A percentile compares a stretch with the other conserved stretches of the same genome.
Conservation (phyloP, 2,113 vertebrate genomes). For the Collichthys lucidus region DNA sequence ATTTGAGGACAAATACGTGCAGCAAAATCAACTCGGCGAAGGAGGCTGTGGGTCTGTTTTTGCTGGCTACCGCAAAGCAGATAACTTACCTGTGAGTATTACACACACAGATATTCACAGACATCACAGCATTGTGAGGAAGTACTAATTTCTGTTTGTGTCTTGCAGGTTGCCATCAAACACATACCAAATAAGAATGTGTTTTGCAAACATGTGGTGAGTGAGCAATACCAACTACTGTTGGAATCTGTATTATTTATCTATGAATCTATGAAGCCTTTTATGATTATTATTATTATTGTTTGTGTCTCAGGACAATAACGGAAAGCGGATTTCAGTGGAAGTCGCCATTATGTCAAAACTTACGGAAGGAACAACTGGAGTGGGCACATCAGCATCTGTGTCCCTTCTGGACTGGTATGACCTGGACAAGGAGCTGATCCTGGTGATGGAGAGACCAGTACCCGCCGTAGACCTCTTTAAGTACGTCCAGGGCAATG, state of each 20-base stretch:
- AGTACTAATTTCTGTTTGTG: background rate
- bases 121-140: background rate
- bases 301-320: background rate
- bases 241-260: background rate
- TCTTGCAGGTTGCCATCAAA: conserved; percentile 40
- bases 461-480: background rate
- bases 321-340: background rate
- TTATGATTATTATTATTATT: too few species aligned
- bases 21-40: background rate
- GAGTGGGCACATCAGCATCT: background rate
- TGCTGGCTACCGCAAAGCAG: conserved; percentile 13
- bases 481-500: fast-evolving
- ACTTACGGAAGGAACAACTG: background rate
- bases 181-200: background rate
- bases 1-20: background rate
- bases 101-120: background rate
- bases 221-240: background rate
- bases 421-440: conserved; percentile 4
- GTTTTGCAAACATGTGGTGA: background rate
- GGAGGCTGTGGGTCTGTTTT: conserved; percentile 44
- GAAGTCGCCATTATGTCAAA: conserved; percentile 23
- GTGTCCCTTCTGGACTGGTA: conserved; percentile 33
- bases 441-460: conserved; percentile 33
- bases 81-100: conserved; percentile 25
- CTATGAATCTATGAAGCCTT: background rate